Base-by-base conservation (phyloP, 2,113 vertebrate species). In the Opisthocomus hoazin region DNA sequence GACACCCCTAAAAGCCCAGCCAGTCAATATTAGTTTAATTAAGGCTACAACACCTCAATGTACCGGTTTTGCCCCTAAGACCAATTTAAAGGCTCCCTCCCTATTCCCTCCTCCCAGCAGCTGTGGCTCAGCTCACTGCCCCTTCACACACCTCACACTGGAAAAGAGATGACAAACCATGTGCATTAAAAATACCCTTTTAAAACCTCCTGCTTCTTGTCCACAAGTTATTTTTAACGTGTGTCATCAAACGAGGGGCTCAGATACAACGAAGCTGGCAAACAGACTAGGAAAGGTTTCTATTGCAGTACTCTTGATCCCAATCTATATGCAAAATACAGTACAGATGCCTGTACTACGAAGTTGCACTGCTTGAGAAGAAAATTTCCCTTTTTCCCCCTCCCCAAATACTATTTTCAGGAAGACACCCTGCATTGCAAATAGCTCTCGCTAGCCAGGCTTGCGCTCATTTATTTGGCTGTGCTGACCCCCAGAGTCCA, bases 401-500 rank as follows among this genome's bases (percentile, higher is more conserved):
- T n/a, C 15, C 6, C 15, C 8, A 68, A 65, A 50, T 4, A 3
- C 11, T 13, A 9, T 71, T 90, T 61, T 34, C 57, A 73, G 58
- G 53, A 27, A 50, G 30, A 39, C 16, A 8, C 6, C 39, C 60
- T 22, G 41, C 50, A 4, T 2, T 43, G 68, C 51, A 16, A 57
- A 73, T 5, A 5, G 34, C 29, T 91, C 34, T 21, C 2, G 11
- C 36, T 4, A 29, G 37, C n/a, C 57, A n/a, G 41, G 58, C 57
- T 73, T 2, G 13, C 0, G 0, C 46, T 94, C 87, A 96, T 97
- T 94, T 63, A 66, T 95, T 95, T 84, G 97, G 60, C 92, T 97
- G 84, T 96, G 96, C 97, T 96, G 97, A 97, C 96, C 96, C 96
- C 96, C 96, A 95, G 94, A 97, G 97, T 48, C 96, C 50, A 2